Percentiles rank a stretch among this genome's conserved stretches.
These are phyloP conservation scores for Coreius guichenoti DNA, from an alignment of 2,797 vertebrate species.

Conservation along the genomic window DNA sequence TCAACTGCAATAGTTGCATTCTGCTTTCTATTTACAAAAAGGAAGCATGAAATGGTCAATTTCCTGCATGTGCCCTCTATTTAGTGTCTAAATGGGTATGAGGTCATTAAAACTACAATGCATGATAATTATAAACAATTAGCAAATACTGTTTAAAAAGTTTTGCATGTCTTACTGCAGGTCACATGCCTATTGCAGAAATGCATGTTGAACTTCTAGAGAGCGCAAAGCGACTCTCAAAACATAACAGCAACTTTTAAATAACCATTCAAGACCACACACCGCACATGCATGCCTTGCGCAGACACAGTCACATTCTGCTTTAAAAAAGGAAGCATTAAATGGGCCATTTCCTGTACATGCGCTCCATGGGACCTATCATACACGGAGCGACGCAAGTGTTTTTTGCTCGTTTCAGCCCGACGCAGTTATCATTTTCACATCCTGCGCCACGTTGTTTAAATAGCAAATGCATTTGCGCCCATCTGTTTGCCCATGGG, in stretches of 20 bases:
- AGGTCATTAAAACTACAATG: not conserved
- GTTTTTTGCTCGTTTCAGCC: too few relatives aligned
- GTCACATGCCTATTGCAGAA: not conserved
- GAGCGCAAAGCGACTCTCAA: not conserved
- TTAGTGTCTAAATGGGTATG: not conserved
- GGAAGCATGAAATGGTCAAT: conserved; percentile 31
- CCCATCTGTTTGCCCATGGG: too few relatives aligned
- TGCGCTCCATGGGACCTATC: not conserved
- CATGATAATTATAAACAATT: not conserved
- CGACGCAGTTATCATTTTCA: too few relatives aligned
- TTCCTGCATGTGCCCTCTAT: conserved; percentile 25
- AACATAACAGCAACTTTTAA: not conserved
- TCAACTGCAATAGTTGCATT: not conserved
- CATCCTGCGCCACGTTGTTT: too few relatives aligned
- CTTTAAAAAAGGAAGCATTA: conserved; percentile 46
- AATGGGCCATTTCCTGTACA: conserved; percentile 36
- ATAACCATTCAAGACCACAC: conserved; percentile 15
- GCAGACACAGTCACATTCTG: conserved; percentile 10
- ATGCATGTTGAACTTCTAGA: not conserved
- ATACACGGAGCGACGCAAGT: too few relatives aligned
- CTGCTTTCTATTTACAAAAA: not conserved
- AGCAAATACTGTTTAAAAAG: not conserved
- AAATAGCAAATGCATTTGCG: too few relatives aligned
- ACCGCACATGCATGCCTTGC: not conserved
- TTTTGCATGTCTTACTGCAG: not conserved